These are phyloP conservation scores for Vimba vimba DNA, from an alignment of 2,113 vertebrate species.

Conservation along the genomic window DNA sequence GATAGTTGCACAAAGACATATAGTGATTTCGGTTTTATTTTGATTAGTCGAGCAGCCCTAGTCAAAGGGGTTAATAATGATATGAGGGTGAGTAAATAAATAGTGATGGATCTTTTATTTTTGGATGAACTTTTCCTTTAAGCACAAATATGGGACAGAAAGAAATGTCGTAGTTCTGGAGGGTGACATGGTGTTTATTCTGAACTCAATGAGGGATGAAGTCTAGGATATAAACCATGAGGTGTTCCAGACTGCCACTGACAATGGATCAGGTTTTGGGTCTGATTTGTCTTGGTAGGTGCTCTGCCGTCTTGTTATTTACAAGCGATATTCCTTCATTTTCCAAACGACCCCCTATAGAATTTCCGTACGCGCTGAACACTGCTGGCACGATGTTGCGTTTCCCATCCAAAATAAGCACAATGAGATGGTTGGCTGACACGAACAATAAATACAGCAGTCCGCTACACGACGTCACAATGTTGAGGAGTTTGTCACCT, in stretches of 20 bases:
- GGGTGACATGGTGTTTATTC: conserved; percentile 67
- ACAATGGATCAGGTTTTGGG: conserved; percentile 52
- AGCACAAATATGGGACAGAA: background rate
- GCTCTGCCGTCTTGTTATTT: conserved; percentile 30
- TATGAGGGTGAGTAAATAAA: background rate
- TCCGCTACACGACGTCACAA: conserved; percentile 64
- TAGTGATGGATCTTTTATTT: background rate
- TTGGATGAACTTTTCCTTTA: background rate
- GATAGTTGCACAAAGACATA: background rate
- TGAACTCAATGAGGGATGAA: conserved; percentile 73
- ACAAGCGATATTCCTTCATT: conserved; percentile 48
- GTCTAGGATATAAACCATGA: conserved; percentile 71
- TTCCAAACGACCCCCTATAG: conserved; percentile 13
- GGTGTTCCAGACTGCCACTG: conserved; percentile 67
- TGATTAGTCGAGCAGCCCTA: background rate
- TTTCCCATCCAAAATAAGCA: conserved; percentile 76
- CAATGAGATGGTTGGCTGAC: conserved; percentile 67
- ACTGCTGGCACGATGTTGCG: conserved; percentile 54
- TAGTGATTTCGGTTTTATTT: background rate
- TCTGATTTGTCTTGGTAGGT: background rate
- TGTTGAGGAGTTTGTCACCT: conserved; percentile 64
- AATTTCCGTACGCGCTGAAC: background rate
- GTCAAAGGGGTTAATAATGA: background rate
- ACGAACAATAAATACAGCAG: conserved; percentile 72
- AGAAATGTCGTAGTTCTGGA: background rate